Evolutionary conservation across 2,888 invertebrate species (phyloP).

Genomic region (Tubulanus polymorphus): DNA sequence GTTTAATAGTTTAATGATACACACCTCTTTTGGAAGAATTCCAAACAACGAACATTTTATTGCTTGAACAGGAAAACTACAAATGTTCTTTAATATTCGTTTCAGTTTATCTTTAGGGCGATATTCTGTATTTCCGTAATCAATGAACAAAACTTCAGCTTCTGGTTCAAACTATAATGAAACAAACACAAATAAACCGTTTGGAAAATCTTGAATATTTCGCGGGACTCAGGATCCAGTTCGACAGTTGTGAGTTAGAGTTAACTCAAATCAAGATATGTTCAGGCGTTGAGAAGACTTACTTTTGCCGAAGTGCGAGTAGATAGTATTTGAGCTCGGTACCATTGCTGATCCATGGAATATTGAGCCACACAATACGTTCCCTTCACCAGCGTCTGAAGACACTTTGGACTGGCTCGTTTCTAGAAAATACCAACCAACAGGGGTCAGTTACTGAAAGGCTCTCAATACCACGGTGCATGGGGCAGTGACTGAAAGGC

Average conservation of each 20-base stretch:
- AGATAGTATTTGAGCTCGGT: slow-evolving; percentile 28
- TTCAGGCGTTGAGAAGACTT: background rate
- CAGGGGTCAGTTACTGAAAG: no score
- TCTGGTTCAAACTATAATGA: slow-evolving; percentile 17
- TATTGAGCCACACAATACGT: slow-evolving; percentile 31
- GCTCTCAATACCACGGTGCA: background rate
- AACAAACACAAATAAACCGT: no score
- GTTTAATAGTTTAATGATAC: no score
- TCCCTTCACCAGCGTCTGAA: slow-evolving; percentile 18
- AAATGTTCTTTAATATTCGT: slow-evolving; percentile 26
- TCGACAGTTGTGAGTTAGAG: no score
- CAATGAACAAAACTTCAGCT: slow-evolving; percentile 31
- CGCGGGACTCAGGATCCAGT: no score
- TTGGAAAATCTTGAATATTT: no score
- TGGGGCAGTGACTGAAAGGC: background rate
- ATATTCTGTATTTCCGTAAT: slow-evolving; percentile 35
- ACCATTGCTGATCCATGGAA: slow-evolving; percentile 31
- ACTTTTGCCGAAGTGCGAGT: background rate
- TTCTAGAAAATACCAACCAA: slow-evolving; percentile 9
- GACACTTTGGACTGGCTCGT: background rate
- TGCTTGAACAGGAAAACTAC: slow-evolving; percentile 27
- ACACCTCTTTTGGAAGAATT: slow-evolving; percentile 25
- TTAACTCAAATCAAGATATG: no score
- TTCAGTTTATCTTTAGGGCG: slow-evolving; percentile 21
- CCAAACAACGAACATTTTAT: slow-evolving; percentile 27